Percentiles rank a stretch among this genome's conserved stretches.
phyloP scores from a whole-genome alignment of 2,113 vertebrate genomes.

The Sterrhoptilus dennistouni region DNA sequence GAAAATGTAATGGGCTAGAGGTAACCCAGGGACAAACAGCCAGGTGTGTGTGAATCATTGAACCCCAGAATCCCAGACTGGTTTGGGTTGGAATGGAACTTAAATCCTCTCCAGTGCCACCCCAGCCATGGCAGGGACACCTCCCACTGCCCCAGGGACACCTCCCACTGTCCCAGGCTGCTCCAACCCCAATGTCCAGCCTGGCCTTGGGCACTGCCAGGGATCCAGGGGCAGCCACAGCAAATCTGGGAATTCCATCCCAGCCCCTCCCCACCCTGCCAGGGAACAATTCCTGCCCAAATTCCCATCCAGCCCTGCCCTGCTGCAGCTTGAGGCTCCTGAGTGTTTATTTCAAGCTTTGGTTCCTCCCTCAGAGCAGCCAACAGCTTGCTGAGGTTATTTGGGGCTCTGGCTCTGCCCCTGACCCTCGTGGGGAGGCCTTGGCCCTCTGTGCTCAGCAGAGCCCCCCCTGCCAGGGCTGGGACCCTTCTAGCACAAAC shows the following conservation, averaged over 20 bases:
- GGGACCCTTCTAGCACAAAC: not conserved
- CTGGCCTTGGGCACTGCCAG: not conserved
- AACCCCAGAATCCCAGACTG: fast-evolving
- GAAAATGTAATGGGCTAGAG: not conserved
- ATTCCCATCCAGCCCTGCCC: not conserved
- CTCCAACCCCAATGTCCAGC: not conserved
- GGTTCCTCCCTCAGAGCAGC: not conserved
- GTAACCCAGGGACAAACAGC: not conserved
- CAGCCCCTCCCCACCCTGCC: not conserved
- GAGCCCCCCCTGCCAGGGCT: not conserved
- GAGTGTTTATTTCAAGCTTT: not conserved
- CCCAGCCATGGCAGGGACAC: not conserved
- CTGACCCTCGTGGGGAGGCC: not conserved
- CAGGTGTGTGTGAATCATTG: fast-evolving
- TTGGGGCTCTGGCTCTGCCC: not conserved
- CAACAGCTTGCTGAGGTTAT: not conserved
- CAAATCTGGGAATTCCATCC: not conserved
- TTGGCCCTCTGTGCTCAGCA: fast-evolving
- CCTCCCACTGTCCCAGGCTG: not conserved
- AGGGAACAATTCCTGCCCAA: not conserved
- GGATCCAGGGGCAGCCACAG: not conserved
- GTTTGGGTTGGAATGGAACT: not conserved
- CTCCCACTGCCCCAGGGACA: not conserved
- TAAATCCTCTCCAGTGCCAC: fast-evolving
- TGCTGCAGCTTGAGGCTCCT: not conserved